Base-by-base conservation (phyloP, 2,888 invertebrate species). In the Stenoptilia bipunctidactyla region DNA sequence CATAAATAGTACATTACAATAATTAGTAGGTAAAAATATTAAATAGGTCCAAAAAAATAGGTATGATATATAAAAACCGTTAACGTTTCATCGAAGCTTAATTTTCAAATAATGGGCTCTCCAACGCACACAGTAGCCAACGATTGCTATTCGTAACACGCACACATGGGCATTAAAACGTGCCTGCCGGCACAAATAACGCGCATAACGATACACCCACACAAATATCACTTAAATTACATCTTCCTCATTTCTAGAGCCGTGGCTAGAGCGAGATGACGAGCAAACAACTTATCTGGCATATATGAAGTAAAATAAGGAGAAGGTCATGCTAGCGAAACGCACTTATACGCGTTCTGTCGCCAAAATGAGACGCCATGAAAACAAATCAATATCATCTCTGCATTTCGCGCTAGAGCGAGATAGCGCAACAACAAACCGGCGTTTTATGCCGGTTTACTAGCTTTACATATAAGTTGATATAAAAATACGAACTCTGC, bases 381-480 rank as follows among this genome's bases (percentile, higher is more conserved):
- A 85, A 84, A 85, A 86, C 86, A 86, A 85, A 85, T 84, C 80
- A 79, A 84, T 82, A 79, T 69, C 69, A 74, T 75, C 74, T 70
- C 65, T 59, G 58, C 58, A 66, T 70, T 72, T 69, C 62, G 67
- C 68, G 62, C 56, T 61, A 61, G 80, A 79, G 59, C 64, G 82
- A 75, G 83, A 79, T 59, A 59, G 73, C 70, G 69, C 67, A 75
- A 82, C 64, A 83, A 82, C 82, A 82, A 82, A 83, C 80, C 77
- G 75, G 79, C 77, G 71, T 72, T 71, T 68, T 66, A 57, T 66
- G 66, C 71, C 69, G 69, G 68, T 58, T 62, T 51, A 12, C 30
- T 30, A 30, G 55, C 62, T 64, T 63, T 63, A 57, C 58, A 53
- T 51, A 42, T 45, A 41, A 36, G 39, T 35, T 39, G 38, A 43